Evolutionary conservation across 2,797 vertebrate species (phyloP).

Genomic region (Scolopax rusticola): DNA sequence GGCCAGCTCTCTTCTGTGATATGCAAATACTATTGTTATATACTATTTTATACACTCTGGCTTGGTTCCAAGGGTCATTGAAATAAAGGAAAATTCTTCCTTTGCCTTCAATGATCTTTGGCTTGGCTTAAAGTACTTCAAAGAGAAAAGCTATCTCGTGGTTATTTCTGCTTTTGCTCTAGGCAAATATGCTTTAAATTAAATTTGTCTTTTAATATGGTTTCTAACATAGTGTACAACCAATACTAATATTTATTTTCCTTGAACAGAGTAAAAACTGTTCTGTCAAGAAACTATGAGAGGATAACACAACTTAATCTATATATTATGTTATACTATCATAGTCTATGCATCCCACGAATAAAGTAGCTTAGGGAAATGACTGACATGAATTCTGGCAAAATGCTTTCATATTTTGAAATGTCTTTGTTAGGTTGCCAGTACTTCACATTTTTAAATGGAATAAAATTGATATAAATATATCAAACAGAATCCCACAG

Average conservation of each 20-base stretch:
- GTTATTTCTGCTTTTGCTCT: background rate
- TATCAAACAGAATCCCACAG: conserved; percentile 6
- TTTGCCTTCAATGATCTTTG: background rate
- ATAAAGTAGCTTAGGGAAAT: background rate
- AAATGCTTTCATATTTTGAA: background rate
- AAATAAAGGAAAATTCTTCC: background rate
- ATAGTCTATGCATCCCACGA: background rate
- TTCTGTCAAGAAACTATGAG: conserved; percentile 5
- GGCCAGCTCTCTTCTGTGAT: background rate
- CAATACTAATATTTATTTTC: background rate
- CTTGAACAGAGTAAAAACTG: background rate
- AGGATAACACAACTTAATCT: background rate
- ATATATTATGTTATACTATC: background rate
- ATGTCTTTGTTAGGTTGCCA: conserved; percentile 38
- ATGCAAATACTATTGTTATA: background rate
- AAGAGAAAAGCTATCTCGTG: background rate
- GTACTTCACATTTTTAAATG: background rate
- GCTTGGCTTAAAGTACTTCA: background rate
- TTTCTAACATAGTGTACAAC: background rate
- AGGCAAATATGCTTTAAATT: background rate
- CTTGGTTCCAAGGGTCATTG: background rate
- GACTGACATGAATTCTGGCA: background rate
- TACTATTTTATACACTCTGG: background rate
- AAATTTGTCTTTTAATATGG: background rate
- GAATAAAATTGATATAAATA: background rate